These are phyloP conservation scores for Palloptera scutellata DNA, from an alignment of 2,888 invertebrate genomes.

Conservation along the genomic window DNA sequence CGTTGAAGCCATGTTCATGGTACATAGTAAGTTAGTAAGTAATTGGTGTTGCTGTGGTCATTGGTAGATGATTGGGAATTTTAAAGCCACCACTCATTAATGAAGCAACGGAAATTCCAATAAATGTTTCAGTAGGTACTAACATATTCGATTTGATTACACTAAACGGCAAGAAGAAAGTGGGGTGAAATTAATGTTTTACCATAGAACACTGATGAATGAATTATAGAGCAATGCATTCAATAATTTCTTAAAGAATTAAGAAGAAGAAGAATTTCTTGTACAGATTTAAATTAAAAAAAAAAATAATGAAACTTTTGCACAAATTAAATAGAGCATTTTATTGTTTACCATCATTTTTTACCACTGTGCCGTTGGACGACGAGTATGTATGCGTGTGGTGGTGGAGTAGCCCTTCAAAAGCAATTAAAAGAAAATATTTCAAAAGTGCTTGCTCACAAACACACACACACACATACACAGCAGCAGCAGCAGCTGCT, in stretches of 20 bases:
- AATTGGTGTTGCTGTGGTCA: not conserved
- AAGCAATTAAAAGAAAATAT: constrained; percentile 34
- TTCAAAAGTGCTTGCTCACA: constrained; percentile 31
- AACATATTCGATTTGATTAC: not conserved
- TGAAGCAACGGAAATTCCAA: constrained; percentile 31
- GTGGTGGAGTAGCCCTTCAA: constrained; percentile 19
- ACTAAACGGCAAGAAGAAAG: not conserved
- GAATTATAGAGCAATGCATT: too few relatives aligned
- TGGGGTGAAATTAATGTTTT: not conserved
- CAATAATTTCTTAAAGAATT: too few relatives aligned
- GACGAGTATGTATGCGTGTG: not conserved
- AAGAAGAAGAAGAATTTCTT: too few relatives aligned
- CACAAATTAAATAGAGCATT: too few relatives aligned
- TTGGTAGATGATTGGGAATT: constrained; percentile 1
- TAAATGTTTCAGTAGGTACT: constrained; percentile 20
- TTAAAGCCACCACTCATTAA: constrained; percentile 43
- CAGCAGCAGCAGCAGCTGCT: constrained; percentile 13
- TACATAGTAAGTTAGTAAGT: not conserved
- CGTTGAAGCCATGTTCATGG: not conserved
- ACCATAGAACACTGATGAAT: too few relatives aligned
- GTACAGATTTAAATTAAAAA: too few relatives aligned
- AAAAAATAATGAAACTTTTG: too few relatives aligned
- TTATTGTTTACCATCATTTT: too few relatives aligned
- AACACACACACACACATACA: too few relatives aligned
- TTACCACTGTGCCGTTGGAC: too few relatives aligned